Base-by-base conservation (phyloP, 2,888 invertebrate genomes). In the Eupithecia exiguata region DNA sequence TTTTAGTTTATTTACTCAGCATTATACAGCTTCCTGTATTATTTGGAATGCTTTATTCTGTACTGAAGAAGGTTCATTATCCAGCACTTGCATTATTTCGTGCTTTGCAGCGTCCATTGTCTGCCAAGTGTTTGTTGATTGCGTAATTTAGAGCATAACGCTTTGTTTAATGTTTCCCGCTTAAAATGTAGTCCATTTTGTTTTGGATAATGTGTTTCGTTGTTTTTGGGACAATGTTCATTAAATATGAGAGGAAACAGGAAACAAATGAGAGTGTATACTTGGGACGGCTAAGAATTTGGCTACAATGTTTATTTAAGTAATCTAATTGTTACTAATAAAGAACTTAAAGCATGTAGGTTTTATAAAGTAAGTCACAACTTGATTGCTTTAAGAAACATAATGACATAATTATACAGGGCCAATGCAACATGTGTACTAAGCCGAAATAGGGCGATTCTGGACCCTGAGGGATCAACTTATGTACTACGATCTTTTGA, bases 21-120 rank as follows among this genome's bases (percentile, higher is more conserved):
- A 63, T 63, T 62, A 62, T 12, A 10, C 9, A 63, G 36, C n/a
- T 36, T n/a, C 38, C 12, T 65, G 40, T 18, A 62, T 62, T 18
- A 62, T 62, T 62, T 62, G 35, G 9, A 35, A 62, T 21, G 40
- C 66, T 66, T 25, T 66, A 66, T 66, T 38, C n/a, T 21, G 6
- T n/a, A 16, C 25, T 16, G 0, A 14, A 40, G n/a, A 66, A 40
- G 63, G 46, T 63, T 71, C 71, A 71, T 70, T 72, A 72, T 72
- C 62, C 71, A 69, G 69, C 70, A 68, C 70, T 72, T 72, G 75
- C 75, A 75, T 75, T 75, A 75, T 75, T 75, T 61, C 14, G 65
- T 53, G 72, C 69, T 72, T 63, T 70, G 70, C 70, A 73, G 30
- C 61, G 58, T 36, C 68, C 49, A 73, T 76, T 76, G 70, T 73